phyloP scores from a whole-genome alignment of 37 sponge, comb jelly and placozoan genomes.

The Haliclona indistincta region DNA sequence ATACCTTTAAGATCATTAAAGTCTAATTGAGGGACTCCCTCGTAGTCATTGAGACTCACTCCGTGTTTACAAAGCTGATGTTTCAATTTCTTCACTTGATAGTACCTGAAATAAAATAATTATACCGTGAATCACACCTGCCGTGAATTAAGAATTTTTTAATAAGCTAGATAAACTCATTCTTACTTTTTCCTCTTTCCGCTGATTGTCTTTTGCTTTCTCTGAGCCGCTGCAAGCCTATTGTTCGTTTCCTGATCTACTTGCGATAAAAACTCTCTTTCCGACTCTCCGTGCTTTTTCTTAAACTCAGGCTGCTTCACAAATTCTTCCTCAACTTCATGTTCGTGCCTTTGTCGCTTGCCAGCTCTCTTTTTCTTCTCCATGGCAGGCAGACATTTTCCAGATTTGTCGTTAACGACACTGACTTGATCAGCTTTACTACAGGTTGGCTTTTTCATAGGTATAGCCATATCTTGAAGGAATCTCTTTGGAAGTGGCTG shows the following conservation, averaged over 20 bases:
- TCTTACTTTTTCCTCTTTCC: slow-evolving; percentile 29
- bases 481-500: slow-evolving; percentile 55
- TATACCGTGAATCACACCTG: too few species aligned
- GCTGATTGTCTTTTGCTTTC: slow-evolving; percentile 35
- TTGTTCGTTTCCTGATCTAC: slow-evolving; percentile 70
- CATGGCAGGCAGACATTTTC: background rate
- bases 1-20: slow-evolving; percentile 49
- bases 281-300: slow-evolving; percentile 47
- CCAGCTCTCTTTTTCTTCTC: background rate
- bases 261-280: slow-evolving; percentile 41
- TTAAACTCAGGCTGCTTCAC: slow-evolving; percentile 16
- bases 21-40: slow-evolving; percentile 12
- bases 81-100: slow-evolving; percentile 42
- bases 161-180: background rate
- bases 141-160: background rate
- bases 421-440: slow-evolving; percentile 1
- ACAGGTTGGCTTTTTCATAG: background rate
- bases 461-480: too few species aligned
- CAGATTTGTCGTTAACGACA: background rate
- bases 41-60: background rate
- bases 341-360: background rate
- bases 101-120: slow-evolving; percentile 28
- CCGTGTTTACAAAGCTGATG: background rate
- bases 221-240: slow-evolving; percentile 38
- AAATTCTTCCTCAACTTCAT: background rate